phyloP scores from a whole-genome alignment of 2,113 vertebrate genomes.

The Axis porcinus region DNA sequence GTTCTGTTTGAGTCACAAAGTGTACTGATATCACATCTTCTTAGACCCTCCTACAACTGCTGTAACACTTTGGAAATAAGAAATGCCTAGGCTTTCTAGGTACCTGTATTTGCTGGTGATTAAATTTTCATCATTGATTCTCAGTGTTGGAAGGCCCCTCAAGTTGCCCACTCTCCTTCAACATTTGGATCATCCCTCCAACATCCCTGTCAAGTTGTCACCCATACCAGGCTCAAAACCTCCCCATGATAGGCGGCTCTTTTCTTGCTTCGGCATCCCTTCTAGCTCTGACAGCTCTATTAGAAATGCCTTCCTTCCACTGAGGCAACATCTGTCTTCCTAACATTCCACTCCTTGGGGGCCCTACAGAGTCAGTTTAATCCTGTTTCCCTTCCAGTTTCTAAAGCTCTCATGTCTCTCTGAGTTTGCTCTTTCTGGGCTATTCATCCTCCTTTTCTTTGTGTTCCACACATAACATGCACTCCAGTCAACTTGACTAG shows the following conservation, averaged over 20 bases:
- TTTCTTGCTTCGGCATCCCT: neutral
- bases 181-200: neutral
- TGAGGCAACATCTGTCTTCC: neutral
- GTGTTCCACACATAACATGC: neutral
- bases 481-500: neutral
- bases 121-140: neutral
- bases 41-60: neutral
- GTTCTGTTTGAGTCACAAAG: neutral
- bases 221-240: neutral
- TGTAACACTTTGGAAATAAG: neutral
- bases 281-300: neutral
- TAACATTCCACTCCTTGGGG: neutral
- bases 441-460: neutral
- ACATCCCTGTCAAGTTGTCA: constrained; percentile 7
- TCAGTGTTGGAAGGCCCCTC: neutral
- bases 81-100: neutral
- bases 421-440: neutral
- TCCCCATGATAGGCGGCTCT: neutral
- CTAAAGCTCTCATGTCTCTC: neutral
- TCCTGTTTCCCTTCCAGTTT: neutral
- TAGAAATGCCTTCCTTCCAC: neutral
- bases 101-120: neutral
- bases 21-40: neutral
- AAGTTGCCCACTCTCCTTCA: neutral
- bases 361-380: neutral